A percentile compares a stretch with the other conserved stretches of the same genome.
Conservation (phyloP, 2,888 invertebrate genomes). For the Caprella mutica region DNA sequence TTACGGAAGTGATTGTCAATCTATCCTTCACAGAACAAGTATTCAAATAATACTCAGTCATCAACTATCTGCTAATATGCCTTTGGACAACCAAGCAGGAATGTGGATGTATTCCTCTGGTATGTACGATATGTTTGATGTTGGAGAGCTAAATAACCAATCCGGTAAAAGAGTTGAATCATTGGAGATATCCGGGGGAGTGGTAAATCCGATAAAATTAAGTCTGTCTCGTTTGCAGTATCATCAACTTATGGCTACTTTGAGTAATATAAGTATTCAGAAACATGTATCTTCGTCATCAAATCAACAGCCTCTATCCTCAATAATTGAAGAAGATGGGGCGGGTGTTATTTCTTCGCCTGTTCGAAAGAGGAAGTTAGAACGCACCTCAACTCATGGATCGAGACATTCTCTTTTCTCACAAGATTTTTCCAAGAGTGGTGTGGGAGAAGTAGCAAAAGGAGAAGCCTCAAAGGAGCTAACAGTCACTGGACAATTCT, state of each 20-base stretch:
- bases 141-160: neutral
- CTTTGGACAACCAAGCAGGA: slow-evolving; percentile 39
- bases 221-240: slow-evolving; percentile 76
- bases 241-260: slow-evolving; percentile 58
- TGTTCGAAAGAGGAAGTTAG: neutral
- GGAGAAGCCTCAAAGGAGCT: neutral
- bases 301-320: slow-evolving; percentile 49
- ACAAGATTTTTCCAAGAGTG: neutral
- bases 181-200: slow-evolving; percentile 57
- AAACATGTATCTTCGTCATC: neutral
- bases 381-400: neutral
- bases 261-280: slow-evolving; percentile 26
- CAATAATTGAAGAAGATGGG: slow-evolving; percentile 33
- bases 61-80: slow-evolving; percentile 36
- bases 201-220: slow-evolving; percentile 72
- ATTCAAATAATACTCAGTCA: slow-evolving; percentile 54
- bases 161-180: neutral
- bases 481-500: slow-evolving; percentile 19
- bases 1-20: slow-evolving; percentile 56
- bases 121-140: slow-evolving; percentile 1
- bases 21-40: slow-evolving; percentile 79
- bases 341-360: slow-evolving; percentile 8
- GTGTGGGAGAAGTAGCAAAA: neutral
- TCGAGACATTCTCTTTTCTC: neutral
- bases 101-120: slow-evolving; percentile 34